A percentile compares a stretch with the other conserved stretches of the same genome.
These are phyloP conservation scores for Erynnis tages DNA, from an alignment of 2,888 invertebrate genomes.

Conservation along the genomic window DNA sequence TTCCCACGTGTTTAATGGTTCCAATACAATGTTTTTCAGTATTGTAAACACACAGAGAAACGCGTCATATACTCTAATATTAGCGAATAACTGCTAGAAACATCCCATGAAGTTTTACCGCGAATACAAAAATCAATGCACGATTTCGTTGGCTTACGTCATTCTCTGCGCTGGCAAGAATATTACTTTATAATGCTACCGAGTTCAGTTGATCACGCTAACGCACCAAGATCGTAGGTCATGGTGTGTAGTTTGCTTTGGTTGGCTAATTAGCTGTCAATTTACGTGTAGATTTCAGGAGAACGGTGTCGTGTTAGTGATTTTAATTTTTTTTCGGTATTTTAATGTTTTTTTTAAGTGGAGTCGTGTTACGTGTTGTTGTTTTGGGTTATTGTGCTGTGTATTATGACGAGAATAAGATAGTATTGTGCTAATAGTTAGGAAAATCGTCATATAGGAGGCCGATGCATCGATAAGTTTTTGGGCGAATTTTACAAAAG, in stretches of 20 bases:
- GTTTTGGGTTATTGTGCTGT: conserved; percentile 27
- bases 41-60: neutral
- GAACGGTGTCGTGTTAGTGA: conserved; percentile 45
- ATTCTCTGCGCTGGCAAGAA: conserved; percentile 63
- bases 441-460: neutral
- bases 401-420: conserved; percentile 7
- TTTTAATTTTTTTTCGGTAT: conserved; percentile 30
- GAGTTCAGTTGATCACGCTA: conserved; percentile 39
- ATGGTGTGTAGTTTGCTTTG: conserved; percentile 15
- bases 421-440: neutral
- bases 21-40: neutral
- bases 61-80: neutral
- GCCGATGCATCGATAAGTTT: neutral
- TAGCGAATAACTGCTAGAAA: neutral
- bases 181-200: conserved; percentile 45
- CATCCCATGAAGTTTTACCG: neutral
- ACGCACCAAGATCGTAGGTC: neutral
- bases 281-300: conserved; percentile 50
- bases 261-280: conserved; percentile 33
- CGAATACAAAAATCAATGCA: conserved; percentile 34
- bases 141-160: conserved; percentile 52
- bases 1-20: neutral
- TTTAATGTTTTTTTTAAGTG: conserved; percentile 15
- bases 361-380: conserved; percentile 2
- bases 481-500: conserved; percentile 26